These are phyloP conservation scores for Littorina saxatilis DNA, from an alignment of 1,140 invertebrate genomes.

Conservation along the genomic window DNA sequence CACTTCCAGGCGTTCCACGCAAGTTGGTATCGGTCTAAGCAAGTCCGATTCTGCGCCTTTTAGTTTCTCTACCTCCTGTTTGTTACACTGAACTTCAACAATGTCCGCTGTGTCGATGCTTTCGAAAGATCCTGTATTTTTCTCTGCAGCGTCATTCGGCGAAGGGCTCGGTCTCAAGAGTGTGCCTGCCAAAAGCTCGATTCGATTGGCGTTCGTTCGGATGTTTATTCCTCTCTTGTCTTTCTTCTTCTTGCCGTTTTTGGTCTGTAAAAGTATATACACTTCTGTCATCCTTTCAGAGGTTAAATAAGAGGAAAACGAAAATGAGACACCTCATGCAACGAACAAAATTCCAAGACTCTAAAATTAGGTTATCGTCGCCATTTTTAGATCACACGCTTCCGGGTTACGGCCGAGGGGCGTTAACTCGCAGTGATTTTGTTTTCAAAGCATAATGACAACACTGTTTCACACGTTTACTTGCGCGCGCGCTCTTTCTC, in stretches of 20 bases:
- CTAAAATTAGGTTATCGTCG: conserved; percentile 26
- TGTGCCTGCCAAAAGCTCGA: conserved; percentile 64
- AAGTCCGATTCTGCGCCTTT: conserved; percentile 47
- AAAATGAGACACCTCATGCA: conserved; percentile 19
- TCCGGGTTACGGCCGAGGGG: conserved; percentile 28
- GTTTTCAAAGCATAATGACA: no score
- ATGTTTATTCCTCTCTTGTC: conserved; percentile 46
- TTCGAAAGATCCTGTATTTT: conserved; percentile 48
- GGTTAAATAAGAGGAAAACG: background rate
- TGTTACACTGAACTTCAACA: conserved; percentile 54
- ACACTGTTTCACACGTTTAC: background rate
- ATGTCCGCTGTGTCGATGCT: conserved; percentile 60
- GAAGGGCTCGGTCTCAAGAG: conserved; percentile 45
- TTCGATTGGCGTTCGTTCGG: conserved; percentile 37
- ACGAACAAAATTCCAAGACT: conserved; percentile 21
- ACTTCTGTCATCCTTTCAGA: conserved; percentile 37
- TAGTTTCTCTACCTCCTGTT: conserved; percentile 52
- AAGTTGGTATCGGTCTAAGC: conserved; percentile 63
- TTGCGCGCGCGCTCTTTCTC: no score
- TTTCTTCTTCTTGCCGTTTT: conserved; percentile 63
- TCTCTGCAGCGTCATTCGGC: conserved; percentile 37
- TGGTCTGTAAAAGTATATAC: conserved; percentile 56
- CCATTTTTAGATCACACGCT: conserved; percentile 17
- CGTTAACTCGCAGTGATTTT: background rate
- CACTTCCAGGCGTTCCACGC: conserved; percentile 63